phyloP scores from a whole-genome alignment of 1,140 invertebrate species.

The Lepidostoma basale region DNA sequence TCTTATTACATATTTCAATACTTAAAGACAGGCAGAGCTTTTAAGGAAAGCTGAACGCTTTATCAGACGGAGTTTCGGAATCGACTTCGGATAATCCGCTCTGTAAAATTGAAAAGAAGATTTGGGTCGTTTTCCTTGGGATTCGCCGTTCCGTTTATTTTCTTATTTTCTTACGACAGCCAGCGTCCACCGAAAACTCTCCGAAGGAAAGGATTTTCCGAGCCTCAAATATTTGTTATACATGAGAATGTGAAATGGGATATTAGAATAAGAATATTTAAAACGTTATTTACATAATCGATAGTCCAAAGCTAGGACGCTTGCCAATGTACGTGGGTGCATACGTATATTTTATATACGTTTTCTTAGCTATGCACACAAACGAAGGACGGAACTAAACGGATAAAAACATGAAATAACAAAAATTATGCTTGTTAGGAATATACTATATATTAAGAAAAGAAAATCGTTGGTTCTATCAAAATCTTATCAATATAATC shows the following conservation, averaged over 20 bases:
- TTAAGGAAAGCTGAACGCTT: constrained; percentile 12
- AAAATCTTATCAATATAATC: too few species aligned
- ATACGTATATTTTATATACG: too few species aligned
- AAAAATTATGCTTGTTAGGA: too few species aligned
- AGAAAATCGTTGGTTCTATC: too few species aligned
- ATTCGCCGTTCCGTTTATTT: constrained; percentile 35
- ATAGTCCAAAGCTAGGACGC: too few species aligned
- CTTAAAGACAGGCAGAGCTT: constrained; percentile 2
- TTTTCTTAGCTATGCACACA: too few species aligned
- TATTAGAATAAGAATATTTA: too few species aligned
- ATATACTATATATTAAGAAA: too few species aligned
- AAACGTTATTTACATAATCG: too few species aligned
- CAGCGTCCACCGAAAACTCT: constrained; percentile 17
- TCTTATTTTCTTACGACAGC: constrained; percentile 28
- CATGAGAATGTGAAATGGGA: not conserved
- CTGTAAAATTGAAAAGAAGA: constrained; percentile 41
- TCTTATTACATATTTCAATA: not conserved
- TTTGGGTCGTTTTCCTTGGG: constrained; percentile 35
- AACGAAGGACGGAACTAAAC: too few species aligned
- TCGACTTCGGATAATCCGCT: constrained; percentile 36
- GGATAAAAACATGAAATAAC: too few species aligned
- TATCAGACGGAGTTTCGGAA: constrained; percentile 28
- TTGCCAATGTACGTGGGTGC: too few species aligned
- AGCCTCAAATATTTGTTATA: constrained; percentile 17
- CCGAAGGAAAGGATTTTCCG: constrained; percentile 3